Evolutionary conservation across 2,797 vertebrate genomes (phyloP), one percentile per base, ranked within the genome.

Genomic region (Pseudochromis fuscus): DNA sequence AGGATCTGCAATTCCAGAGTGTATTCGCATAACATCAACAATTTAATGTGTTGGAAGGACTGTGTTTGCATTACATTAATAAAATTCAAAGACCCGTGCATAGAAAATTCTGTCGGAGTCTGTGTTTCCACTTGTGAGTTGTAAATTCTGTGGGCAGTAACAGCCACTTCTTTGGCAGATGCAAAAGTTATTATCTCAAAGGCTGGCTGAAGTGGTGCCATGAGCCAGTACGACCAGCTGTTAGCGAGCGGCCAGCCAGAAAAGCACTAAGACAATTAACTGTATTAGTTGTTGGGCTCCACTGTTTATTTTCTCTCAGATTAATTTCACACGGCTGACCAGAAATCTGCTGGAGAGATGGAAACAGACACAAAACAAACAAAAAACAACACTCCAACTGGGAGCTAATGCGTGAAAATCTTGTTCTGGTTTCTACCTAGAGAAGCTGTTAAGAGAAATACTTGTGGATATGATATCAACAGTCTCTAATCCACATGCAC

Each of bases 41-140:
- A 98, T 98, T 98, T 98, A 98, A 99, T 98, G 96, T 96, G 96
- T 96, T 98, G 97, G 97, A 98, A 96, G 96, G 96, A 96, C 96
- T 95, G 95, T 97, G 97, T 98, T 98, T 98, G 98, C 97, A 99
- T 99, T 96, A 94, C 96, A 99, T 99, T 98, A 99, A 99, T 98
- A 98, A 96, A 98, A 98, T 98, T 99, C 97, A 98, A 98, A 99
- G 97, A 95, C 94, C 96, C 94, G 94, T 94, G 95, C 95, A 97
- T 97, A 96, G 95, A 96, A 96, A 96, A 98, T 98, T 96, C 96
- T 95, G 95, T 95, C 91, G 92, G 94, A 96, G 96, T 95, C 95
- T 95, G 94, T 94, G 95, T 95, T 95, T 96, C 95, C 96, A 96
- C 96, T 96, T 95, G 97, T 94, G 96, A 96, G 96, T 96, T 96